A percentile compares a stretch with the other conserved stretches of the same genome.
Evolutionary conservation across 2,797 vertebrate species (phyloP).

Genomic region (Poecilia velifera): DNA sequence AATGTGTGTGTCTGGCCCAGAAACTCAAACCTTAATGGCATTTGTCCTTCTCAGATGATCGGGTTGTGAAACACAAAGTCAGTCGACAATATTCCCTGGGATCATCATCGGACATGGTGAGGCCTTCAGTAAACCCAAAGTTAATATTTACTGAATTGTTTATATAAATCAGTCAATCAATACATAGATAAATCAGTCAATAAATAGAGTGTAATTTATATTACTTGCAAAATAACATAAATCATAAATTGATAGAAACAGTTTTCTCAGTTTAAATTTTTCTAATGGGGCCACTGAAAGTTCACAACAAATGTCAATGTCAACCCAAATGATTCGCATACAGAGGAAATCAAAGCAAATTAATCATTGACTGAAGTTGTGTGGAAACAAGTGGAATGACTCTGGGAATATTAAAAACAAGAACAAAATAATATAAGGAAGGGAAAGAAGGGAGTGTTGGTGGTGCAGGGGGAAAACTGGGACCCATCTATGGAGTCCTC

Average conservation of each 20-base stretch:
- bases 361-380: neutral
- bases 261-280: neutral
- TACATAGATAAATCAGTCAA: neutral
- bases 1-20: neutral
- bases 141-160: neutral
- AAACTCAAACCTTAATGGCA: neutral
- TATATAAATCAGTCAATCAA: neutral
- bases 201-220: neutral
- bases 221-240: neutral
- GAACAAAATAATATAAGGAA: neutral
- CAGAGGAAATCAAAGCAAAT: neutral
- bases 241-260: neutral
- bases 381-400: neutral
- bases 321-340: neutral
- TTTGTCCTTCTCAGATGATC: constrained; percentile 43
- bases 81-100: constrained; percentile 77
- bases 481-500: too few relatives aligned
- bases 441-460: neutral
- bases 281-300: neutral
- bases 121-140: constrained; percentile 17
- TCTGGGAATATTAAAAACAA: too few relatives aligned
- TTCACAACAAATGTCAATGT: neutral
- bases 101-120: constrained; percentile 77
- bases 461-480: too few relatives aligned
- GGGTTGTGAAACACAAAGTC: constrained; percentile 43